phyloP scores from a whole-genome alignment of 1,140 invertebrate species.

The Medauroidea extradentata region DNA sequence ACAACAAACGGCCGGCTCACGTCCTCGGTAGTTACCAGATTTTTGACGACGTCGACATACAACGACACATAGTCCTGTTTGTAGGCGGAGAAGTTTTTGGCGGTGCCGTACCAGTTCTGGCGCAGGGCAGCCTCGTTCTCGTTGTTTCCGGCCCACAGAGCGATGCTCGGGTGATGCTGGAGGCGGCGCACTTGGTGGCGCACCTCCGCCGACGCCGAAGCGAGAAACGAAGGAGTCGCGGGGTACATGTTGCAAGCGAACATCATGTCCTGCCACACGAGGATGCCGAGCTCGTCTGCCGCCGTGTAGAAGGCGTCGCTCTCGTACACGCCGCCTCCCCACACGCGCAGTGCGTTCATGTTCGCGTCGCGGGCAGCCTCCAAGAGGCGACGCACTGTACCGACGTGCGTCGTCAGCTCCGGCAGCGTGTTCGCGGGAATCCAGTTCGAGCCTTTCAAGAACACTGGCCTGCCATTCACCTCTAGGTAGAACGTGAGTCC shows the following conservation, averaged over 20 bases:
- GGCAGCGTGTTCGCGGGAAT: constrained; percentile 88
- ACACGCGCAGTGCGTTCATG: constrained; percentile 93
- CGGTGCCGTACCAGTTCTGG: constrained; percentile 76
- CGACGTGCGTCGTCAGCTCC: constrained; percentile 56
- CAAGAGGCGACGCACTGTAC: constrained; percentile 56
- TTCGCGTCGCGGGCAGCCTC: constrained; percentile 68
- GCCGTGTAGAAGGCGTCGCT: constrained; percentile 85
- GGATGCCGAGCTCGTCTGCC: constrained; percentile 74
- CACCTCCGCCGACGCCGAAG: constrained; percentile 71
- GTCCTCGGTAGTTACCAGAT: constrained; percentile 60
- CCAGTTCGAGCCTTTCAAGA: constrained; percentile 95
- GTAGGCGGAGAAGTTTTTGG: constrained; percentile 52
- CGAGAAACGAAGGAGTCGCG: constrained; percentile 63
- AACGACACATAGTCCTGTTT: constrained; percentile 80
- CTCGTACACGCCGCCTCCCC: constrained; percentile 97
- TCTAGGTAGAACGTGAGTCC: constrained; percentile 75
- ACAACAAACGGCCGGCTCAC: constrained; percentile 62
- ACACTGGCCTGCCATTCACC: constrained; percentile 85
- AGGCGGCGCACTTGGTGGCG: constrained; percentile 78
- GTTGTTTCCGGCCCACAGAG: constrained; percentile 93
- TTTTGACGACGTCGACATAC: constrained; percentile 75
- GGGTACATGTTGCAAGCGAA: constrained; percentile 98
- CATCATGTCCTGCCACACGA: constrained; percentile 95
- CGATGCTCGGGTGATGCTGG: constrained; percentile 84
- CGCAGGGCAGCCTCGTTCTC: constrained; percentile 92